phyloP scores from a whole-genome alignment of 2,888 invertebrate species.

The Nyleta sp. region DNA sequence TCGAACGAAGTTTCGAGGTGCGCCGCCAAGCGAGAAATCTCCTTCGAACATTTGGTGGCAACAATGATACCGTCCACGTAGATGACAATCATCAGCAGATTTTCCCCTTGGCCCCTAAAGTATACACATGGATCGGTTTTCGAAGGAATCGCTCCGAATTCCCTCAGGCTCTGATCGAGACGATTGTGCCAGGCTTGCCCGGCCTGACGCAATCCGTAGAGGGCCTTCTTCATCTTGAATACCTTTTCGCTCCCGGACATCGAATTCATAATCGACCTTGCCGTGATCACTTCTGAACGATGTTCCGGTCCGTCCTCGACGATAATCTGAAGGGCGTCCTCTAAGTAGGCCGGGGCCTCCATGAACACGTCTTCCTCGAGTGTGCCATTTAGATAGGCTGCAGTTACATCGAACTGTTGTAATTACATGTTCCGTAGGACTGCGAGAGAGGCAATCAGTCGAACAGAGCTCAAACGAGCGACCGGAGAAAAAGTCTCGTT shows the following conservation, averaged over 20 bases:
- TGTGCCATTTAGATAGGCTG: constrained; percentile 9
- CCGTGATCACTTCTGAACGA: background rate
- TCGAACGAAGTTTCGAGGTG: constrained; percentile 58
- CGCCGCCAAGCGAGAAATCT: constrained; percentile 33
- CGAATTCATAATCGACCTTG: background rate
- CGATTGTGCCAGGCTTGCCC: constrained; percentile 39
- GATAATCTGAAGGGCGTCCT: constrained; percentile 16
- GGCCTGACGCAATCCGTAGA: constrained; percentile 45
- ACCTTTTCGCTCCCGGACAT: constrained; percentile 3
- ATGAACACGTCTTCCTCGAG: constrained; percentile 6
- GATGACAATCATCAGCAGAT: background rate
- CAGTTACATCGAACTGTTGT: constrained; percentile 2
- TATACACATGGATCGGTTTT: constrained; percentile 37
- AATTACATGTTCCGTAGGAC: constrained; percentile 2
- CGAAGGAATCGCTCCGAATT: constrained; percentile 4
- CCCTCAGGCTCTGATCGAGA: background rate
- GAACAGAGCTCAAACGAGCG: constrained; percentile 49
- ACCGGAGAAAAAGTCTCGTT: constrained; percentile 61
- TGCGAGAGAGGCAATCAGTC: background rate
- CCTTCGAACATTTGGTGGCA: constrained; percentile 23
- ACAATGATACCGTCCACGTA: constrained; percentile 45
- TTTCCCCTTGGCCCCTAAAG: background rate
- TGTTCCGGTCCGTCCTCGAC: background rate
- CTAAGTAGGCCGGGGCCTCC: background rate
- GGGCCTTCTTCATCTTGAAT: constrained; percentile 25